Conservation (phyloP, 1,140 invertebrate species). For the Anastrepha ludens region DNA sequence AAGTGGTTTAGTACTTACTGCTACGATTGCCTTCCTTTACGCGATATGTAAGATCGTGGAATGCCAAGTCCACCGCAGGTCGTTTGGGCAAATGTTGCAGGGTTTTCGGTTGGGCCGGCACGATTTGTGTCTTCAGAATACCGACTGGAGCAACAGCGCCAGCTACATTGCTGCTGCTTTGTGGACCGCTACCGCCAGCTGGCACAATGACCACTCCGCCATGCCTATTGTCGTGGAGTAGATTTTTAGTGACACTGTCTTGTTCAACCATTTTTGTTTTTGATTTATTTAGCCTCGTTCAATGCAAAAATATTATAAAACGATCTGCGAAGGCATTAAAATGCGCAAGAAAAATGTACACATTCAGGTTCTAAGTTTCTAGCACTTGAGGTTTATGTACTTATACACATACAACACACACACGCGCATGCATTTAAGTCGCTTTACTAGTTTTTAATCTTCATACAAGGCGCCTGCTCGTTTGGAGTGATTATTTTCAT, state of each 20-base stretch:
- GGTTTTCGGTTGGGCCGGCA: slow-evolving; percentile 83
- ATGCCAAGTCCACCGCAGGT: slow-evolving; percentile 90
- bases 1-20: slow-evolving; percentile 79
- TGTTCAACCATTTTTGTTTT: slow-evolving; percentile 66
- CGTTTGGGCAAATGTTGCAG: slow-evolving; percentile 88
- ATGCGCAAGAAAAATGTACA: neutral
- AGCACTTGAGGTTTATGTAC: neutral
- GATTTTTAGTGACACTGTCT: slow-evolving; percentile 74
- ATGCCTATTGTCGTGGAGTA: slow-evolving; percentile 75
- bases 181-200: slow-evolving; percentile 13
- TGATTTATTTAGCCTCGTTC: slow-evolving; percentile 26
- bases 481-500: neutral
- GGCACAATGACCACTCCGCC: slow-evolving; percentile 56
- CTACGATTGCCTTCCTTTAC: slow-evolving; percentile 87
- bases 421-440: neutral
- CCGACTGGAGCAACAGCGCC: slow-evolving; percentile 56
- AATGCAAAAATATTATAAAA: slow-evolving; percentile 12
- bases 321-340: neutral
- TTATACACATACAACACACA: neutral
- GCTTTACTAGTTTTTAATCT: slow-evolving; percentile 33
- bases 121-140: slow-evolving; percentile 68
- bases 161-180: slow-evolving; percentile 58
- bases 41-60: slow-evolving; percentile 88
- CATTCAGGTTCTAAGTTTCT: slow-evolving; percentile 34
- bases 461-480: neutral